Evolutionary conservation across 2,797 vertebrate species (phyloP), one percentile per base, ranked within the genome.

Genomic region (Gadopsis marmoratus): DNA sequence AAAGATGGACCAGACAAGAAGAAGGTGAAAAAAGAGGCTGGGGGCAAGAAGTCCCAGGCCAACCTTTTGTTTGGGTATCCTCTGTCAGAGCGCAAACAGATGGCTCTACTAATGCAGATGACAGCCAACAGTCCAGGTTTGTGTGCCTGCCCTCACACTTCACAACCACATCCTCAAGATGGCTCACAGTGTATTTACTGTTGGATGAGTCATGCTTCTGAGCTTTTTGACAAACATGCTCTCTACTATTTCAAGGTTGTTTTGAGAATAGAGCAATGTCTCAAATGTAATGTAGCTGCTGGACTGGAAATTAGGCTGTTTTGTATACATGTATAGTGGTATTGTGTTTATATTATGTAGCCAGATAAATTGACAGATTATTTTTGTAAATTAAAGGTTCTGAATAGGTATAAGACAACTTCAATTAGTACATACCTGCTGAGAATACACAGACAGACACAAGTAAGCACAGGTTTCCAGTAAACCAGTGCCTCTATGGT

Each of bases 61-160:
- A 98, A 96, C 93, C 97, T 99, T 88, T 95, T 99, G 87, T 99
- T 99, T 90, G 98, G 98, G 78, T 99, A 99, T 90, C 98, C 98
- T 35, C 95, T 99, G 87, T 99, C 98, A 0, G 98, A 99, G 86
- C 96, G 98, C 86, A 99, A 99, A 85, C 98, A 99, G 95, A 99
- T 99, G 98, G 98, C 98, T 70, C 97, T 99, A 81, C 96, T 99
- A 45, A 99, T 99, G 98, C 98, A 99, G 95, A 99, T 99, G 98
- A 99, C 98, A 19, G 98, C 98, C 78, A 96, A 99, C 95, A 99
- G 98, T 93, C 98, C 98, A 99, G 98, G 98, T 99, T 91, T 55
- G 90, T 91, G 56, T 62, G 45, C 45, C 13, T 61, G 37, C 62
- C 61, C 59, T 64, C 37, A 81, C 76, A 58, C 75, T 73, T 59